Evolutionary conservation across 2,113 vertebrate species (phyloP).

Genomic region (Hemibates koningsi): DNA sequence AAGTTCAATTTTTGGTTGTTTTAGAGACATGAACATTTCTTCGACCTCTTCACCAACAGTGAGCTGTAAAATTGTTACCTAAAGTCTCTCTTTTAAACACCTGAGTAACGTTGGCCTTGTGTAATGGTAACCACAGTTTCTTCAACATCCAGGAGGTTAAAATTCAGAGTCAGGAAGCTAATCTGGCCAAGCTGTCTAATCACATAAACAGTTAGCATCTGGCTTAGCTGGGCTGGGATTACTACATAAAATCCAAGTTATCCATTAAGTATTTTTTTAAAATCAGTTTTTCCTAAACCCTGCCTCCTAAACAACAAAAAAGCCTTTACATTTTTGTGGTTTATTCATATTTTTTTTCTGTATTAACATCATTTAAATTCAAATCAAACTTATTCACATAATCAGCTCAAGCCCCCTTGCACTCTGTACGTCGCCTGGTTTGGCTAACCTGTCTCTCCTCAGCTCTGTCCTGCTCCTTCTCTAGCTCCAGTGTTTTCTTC

Average conservation of each 20-base stretch:
- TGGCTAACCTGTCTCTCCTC: not conserved
- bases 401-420: not conserved
- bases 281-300: not conserved
- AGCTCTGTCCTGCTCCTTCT: not conserved
- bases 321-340: not conserved
- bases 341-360: not conserved
- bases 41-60: not conserved
- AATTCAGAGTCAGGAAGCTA: not conserved
- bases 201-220: not conserved
- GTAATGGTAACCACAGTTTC: not conserved
- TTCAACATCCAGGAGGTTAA: not conserved
- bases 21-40: not conserved
- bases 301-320: not conserved
- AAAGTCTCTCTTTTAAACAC: not conserved
- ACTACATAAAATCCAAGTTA: not conserved
- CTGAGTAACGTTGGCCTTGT: not conserved
- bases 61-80: not conserved
- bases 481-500: slow-evolving; percentile 15
- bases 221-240: not conserved
- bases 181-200: not conserved
- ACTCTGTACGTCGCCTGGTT: not conserved
- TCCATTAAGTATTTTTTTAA: not conserved
- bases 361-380: not conserved
- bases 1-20: not conserved
- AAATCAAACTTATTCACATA: not conserved